Evolutionary conservation across 2,113 vertebrate genomes (phyloP).

Genomic region (Tychaedon coryphoeus): DNA sequence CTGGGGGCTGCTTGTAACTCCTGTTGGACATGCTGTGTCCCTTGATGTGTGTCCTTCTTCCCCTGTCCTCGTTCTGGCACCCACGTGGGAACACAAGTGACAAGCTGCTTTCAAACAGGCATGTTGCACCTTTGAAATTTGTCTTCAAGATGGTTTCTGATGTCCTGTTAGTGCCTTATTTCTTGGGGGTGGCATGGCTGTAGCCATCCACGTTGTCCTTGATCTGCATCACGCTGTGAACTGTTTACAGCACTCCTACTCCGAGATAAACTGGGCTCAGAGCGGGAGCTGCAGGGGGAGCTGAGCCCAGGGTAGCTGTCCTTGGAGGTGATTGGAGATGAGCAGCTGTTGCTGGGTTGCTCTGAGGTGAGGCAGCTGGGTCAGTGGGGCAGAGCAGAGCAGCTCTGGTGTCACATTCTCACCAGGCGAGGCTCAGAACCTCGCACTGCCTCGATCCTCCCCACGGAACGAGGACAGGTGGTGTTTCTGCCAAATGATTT

Average conservation of each 20-base stretch:
- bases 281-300: background rate
- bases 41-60: background rate
- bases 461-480: background rate
- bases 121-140: conserved; percentile 56
- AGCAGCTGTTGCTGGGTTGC: background rate
- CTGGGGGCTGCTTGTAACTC: conserved; percentile 48
- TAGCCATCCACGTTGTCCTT: background rate
- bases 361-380: background rate
- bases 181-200: background rate
- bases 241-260: conserved; percentile 26
- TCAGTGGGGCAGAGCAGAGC: rapidly evolving
- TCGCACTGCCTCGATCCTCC: background rate
- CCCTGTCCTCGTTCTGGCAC: background rate
- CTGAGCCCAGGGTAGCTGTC: background rate
- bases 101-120: conserved; percentile 10
- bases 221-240: background rate
- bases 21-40: background rate
- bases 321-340: background rate
- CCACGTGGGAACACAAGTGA: background rate
- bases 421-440: background rate
- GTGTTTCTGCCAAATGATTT: background rate
- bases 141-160: background rate
- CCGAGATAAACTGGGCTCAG: background rate
- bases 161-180: conserved; percentile 63
- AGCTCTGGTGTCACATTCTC: background rate